Evolutionary conservation across 2,113 vertebrate species (phyloP).

Genomic region (Microtus montanus): DNA sequence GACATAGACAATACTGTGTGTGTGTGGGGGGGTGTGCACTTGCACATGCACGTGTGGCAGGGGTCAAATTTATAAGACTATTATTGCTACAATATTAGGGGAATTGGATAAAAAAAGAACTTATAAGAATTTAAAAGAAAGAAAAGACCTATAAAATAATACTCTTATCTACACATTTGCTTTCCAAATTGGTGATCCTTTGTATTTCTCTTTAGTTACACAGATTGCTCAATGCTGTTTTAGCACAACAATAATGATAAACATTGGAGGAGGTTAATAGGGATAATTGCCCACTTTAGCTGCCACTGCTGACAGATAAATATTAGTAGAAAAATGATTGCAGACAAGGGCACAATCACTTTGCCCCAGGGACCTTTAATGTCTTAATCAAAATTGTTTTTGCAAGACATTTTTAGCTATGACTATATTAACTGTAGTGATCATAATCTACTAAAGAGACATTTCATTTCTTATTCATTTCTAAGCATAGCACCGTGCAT

Average conservation of each 20-base stretch:
- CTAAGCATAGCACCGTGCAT: not conserved
- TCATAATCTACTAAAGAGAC: conserved; percentile 1
- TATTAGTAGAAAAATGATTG: conserved; percentile 45
- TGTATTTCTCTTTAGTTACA: conserved; percentile 6
- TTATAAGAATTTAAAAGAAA: not conserved
- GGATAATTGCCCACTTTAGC: conserved; percentile 59
- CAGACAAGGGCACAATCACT: conserved; percentile 46
- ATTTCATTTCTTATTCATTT: conserved; percentile 28
- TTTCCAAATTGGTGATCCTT: not conserved
- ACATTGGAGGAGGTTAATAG: conserved; percentile 54
- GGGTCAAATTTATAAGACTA: not conserved
- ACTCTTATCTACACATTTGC: not conserved
- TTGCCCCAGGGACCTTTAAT: conserved; percentile 7
- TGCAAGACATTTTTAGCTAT: conserved; percentile 56
- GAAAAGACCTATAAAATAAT: not conserved
- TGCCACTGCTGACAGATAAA: conserved; percentile 47
- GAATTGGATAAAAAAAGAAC: not conserved
- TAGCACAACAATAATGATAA: conserved; percentile 46
- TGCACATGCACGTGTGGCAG: no score
- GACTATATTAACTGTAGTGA: not conserved
- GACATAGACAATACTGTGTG: no score
- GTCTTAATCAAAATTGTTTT: conserved; percentile 50
- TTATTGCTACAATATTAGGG: not conserved
- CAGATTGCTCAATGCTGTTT: not conserved
- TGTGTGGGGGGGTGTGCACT: no score